These are phyloP conservation scores for Illadopsis cleaveri DNA, from an alignment of 2,113 vertebrate genomes.

Conservation along the genomic window DNA sequence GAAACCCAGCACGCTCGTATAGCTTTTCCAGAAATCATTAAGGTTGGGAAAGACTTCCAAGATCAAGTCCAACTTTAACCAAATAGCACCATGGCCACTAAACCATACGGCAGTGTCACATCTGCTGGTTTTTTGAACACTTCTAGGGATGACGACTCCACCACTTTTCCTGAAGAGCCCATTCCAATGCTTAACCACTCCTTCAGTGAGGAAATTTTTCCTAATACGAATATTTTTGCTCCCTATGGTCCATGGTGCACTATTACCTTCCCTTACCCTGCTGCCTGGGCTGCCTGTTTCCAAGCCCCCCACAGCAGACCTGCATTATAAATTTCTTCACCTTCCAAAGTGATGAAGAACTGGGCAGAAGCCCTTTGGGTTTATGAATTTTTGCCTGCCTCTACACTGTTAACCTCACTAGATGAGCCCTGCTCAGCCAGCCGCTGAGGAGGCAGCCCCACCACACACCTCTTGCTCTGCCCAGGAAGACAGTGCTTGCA, in stretches of 20 bases:
- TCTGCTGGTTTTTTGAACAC: neutral
- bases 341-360: neutral
- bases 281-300: accelerated
- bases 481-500: neutral
- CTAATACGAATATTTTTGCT: neutral
- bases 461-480: neutral
- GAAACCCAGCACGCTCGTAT: neutral
- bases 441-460: neutral
- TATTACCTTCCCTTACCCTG: no score
- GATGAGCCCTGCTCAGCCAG: accelerated
- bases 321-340: neutral
- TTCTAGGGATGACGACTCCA: neutral
- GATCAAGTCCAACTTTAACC: neutral
- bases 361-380: neutral
- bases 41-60: neutral
- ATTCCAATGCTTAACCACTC: neutral
- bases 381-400: neutral
- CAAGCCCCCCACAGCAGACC: neutral
- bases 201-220: neutral
- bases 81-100: neutral
- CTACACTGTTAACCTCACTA: neutral
- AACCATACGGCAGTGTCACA: neutral
- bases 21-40: neutral
- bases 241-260: accelerated
- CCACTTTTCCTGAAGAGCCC: no score